Base-by-base conservation (phyloP, 2,113 vertebrate species). In the Butastur rufipennis region DNA sequence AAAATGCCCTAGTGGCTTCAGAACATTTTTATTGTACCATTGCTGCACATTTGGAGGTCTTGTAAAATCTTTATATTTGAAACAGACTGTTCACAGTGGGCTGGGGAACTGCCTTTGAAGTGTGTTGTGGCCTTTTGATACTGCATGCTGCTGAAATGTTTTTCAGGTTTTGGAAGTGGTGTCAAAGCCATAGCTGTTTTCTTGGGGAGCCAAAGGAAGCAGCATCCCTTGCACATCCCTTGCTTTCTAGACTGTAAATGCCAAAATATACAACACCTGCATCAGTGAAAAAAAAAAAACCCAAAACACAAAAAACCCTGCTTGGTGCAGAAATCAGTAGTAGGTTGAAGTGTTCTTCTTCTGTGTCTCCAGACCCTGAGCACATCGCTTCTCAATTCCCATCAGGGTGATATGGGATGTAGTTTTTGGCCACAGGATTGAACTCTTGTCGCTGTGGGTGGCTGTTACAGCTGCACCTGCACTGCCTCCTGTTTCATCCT, bases 351-450 rank as follows among this genome's bases (percentile, higher is more conserved):
- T 48, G 45, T 15, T 86, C 27, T 19, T 68, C 31, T 59, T 31
- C 52, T 65, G 67, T 47, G 27, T 32, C 70, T 53, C 20, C 61
- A 82, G 43, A 25, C 13, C 13, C 15, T 8, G 65, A 62, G 50
- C 32, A 52, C 0, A 0, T 74, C 61, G 61, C 42, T 16, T 91
- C 71, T 63, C 1, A 0, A 13, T 40, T 91, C 47, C 55, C 31
- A 14, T 9, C 56, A 43, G 66, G 59, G 25, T 31, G 48, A 27
- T 58, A n/a, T 34, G 67, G 58, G 81, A 29, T 20, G 58, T 20
- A 31, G 48, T 2, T 91, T 66, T 50, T 75, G 32, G 15, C 22
- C 10, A 19, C 4, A 0, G 3, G 19, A 26, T 1, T 27, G 78
- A 72, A 53, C 43, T 87, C 56, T 4, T 3, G 0, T 62, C 1